Conservation (phyloP, 53 echinoderm and acorn worm genomes). For the Patiria pectinifera region DNA sequence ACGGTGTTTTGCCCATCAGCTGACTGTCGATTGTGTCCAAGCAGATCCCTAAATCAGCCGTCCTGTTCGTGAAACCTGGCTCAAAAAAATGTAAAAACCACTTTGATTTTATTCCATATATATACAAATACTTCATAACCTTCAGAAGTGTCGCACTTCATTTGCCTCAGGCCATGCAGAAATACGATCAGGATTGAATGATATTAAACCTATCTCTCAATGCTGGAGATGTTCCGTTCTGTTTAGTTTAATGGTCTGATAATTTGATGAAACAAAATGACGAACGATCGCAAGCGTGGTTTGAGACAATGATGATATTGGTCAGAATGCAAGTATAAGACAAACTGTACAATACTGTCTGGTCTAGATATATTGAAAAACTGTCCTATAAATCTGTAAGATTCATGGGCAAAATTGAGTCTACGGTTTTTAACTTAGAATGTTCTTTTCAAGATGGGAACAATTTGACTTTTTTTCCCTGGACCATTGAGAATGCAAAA, state of each 20-base stretch:
- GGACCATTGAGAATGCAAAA: too few species aligned
- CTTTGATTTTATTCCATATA: constrained; percentile 3
- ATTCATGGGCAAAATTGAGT: too few species aligned
- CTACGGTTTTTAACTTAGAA: too few species aligned
- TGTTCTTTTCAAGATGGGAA: too few species aligned
- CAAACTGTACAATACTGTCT: not conserved
- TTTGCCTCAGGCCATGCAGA: constrained; percentile 18
- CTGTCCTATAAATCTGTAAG: too few species aligned
- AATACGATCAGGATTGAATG: constrained; percentile 10
- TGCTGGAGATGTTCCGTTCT: constrained; percentile 11
- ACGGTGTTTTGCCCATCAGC: constrained; percentile 5
- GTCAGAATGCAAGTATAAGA: not conserved
- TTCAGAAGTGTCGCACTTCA: constrained; percentile 20
- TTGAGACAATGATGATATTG: constrained; percentile 21
- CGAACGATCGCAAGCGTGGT: constrained; percentile 4
- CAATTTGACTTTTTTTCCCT: too few species aligned
- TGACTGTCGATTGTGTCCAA: not conserved
- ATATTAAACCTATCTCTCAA: not conserved
- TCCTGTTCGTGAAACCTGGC: not conserved
- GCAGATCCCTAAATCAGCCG: constrained; percentile 7
- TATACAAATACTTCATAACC: constrained; percentile 3
- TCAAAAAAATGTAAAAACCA: constrained; percentile 18
- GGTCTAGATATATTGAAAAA: not conserved
- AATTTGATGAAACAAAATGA: constrained; percentile 36
- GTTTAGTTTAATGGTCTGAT: constrained; percentile 35